Base-by-base conservation (phyloP, 2,113 vertebrate genomes). In the Mixornis gularis region DNA sequence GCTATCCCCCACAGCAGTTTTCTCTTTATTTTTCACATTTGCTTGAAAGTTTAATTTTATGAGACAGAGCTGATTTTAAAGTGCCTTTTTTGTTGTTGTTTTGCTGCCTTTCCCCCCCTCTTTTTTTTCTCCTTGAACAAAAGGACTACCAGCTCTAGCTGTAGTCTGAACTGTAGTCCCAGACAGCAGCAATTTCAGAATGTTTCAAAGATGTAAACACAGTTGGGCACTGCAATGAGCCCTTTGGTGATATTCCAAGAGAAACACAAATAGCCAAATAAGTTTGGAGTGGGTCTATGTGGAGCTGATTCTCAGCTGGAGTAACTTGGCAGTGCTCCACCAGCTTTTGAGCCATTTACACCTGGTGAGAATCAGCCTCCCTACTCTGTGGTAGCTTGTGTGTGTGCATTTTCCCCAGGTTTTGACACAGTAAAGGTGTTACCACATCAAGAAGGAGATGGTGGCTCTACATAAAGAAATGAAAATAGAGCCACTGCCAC, bases 31-130 rank as follows among this genome's bases (percentile, higher is more conserved):
- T 95, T 95, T 95, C 78, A 76, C 90, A 73, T 94, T 94, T 78
- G 34, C 80, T 94, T 76, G 69, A 77, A 97, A 96, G 88, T 96
- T 94, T 95, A 93, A 79, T 96, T 96, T 95, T 94, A 92, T 84
- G 94, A 92, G 69, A 87, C 71, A 76, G 78, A 95, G 92, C 85
- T 60, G 78, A 85, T 95, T 93, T 92, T 63, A 71, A 95, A 96
- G 86, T 83, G 76, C 7, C 7, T 34, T 25, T 90, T 48, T 60
- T 53, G 52, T 40, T 53, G 46, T 55, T 90, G 32, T 81, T 86
- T 89, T 44, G 36, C 9, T 60, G 52, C 25, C 22, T 56, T 53
- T 2, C 2, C 0, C 16, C 7, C 8, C 22, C 7, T 17, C 3
- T 5, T 62, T 77, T 79, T 41, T 38, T 69, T 34, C 66, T 52